Evolutionary conservation across 2,888 invertebrate genomes (phyloP).

Genomic region (Octonoba sinensis): DNA sequence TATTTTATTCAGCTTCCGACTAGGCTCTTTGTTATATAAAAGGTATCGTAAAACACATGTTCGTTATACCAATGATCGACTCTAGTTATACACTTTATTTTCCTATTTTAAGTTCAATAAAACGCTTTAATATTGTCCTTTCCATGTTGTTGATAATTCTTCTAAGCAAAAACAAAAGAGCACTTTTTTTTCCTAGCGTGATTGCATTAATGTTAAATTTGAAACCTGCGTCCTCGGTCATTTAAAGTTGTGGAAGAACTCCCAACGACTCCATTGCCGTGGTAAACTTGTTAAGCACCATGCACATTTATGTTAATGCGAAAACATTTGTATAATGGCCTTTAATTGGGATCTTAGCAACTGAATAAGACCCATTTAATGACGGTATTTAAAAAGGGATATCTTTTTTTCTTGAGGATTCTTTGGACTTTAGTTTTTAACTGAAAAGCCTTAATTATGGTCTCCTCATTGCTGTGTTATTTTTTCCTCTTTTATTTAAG

Average conservation of each 20-base stretch:
- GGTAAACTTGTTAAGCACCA: background rate
- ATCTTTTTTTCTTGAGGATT: background rate
- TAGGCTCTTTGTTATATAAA: too few relatives aligned
- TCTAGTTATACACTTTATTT: too few relatives aligned
- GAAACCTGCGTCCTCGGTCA: too few relatives aligned
- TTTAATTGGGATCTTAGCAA: constrained; percentile 29
- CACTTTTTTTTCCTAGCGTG: too few relatives aligned
- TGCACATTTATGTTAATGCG: background rate
- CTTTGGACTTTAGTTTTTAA: constrained; percentile 10
- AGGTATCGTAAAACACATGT: too few relatives aligned
- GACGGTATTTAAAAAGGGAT: constrained; percentile 10
- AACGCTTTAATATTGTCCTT: too few relatives aligned
- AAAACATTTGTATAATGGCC: background rate
- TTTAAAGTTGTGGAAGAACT: background rate
- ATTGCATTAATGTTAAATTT: too few relatives aligned
- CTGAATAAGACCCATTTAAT: background rate
- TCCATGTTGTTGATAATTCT: too few relatives aligned
- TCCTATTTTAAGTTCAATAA: too few relatives aligned
- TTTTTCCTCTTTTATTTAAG: background rate
- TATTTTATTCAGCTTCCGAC: too few relatives aligned
- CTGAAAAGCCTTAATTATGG: constrained; percentile 20
- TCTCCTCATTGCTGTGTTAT: background rate
- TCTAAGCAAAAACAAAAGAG: too few relatives aligned
- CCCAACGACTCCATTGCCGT: background rate
- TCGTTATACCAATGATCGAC: too few relatives aligned